Evolutionary conservation across 2,888 invertebrate genomes (phyloP).

Genomic region (Euplagia quadripunctaria): DNA sequence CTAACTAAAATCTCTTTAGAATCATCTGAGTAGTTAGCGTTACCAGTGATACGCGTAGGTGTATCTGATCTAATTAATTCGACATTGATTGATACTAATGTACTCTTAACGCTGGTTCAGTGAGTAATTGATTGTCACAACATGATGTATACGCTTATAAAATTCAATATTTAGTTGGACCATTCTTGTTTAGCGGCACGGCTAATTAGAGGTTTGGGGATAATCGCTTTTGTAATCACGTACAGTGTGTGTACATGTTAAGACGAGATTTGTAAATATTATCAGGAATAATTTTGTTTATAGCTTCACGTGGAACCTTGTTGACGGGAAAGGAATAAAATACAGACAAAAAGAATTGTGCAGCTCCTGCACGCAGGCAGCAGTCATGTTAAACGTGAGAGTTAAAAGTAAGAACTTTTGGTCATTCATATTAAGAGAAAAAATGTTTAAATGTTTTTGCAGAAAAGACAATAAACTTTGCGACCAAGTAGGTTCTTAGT

Average conservation of each 20-base stretch:
- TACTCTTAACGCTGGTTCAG: conserved; percentile 72
- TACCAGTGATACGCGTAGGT: conserved; percentile 67
- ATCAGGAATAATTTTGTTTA: not conserved
- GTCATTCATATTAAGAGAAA: no score
- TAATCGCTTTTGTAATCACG: conserved; percentile 12
- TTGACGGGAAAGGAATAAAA: no score
- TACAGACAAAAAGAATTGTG: no score
- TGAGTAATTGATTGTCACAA: conserved; percentile 85
- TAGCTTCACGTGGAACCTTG: not conserved
- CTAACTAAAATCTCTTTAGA: conserved; percentile 17
- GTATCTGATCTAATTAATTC: conserved; percentile 86
- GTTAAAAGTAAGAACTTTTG: no score
- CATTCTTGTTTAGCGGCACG: conserved; percentile 28
- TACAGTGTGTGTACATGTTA: not conserved
- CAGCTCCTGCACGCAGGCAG: no score
- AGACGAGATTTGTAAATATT: not conserved
- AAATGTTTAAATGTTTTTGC: no score
- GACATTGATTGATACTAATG: conserved; percentile 87
- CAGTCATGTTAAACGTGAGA: no score
- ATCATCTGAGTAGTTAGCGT: conserved; percentile 40
- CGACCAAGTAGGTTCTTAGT: no score
- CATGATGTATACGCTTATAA: conserved; percentile 70
- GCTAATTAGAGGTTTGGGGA: conserved; percentile 25
- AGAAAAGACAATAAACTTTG: no score
- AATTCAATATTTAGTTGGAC: conserved; percentile 52